A percentile compares a stretch with the other conserved stretches of the same genome.
These are phyloP conservation scores for Agelas oroides DNA, from an alignment of 37 sponge, comb jelly and placozoan genomes.

Conservation along the genomic window DNA sequence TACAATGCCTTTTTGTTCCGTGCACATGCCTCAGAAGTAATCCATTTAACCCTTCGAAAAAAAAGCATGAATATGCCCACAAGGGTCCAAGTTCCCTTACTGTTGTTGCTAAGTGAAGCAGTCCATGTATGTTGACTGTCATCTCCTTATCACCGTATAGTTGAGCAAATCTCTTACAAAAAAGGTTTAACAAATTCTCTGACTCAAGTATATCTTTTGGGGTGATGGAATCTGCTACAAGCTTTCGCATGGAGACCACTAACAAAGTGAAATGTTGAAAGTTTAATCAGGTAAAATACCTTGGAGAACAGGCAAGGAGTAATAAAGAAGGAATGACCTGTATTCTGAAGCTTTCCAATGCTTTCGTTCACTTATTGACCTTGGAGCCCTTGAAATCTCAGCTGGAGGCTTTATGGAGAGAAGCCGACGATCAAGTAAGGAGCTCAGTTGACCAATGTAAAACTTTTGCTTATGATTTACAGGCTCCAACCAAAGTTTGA, in stretches of 20 bases:
- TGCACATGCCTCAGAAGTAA: background rate
- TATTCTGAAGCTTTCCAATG: slow-evolving; percentile 24
- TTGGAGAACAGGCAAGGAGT: slow-evolving; percentile 4
- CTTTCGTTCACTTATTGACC: background rate
- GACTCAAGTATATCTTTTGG: background rate
- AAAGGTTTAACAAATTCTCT: background rate
- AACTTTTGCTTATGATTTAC: too few relatives aligned
- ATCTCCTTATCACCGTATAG: background rate
- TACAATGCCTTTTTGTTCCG: slow-evolving; percentile 16
- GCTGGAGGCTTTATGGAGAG: slow-evolving; percentile 1
- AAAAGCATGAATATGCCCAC: background rate
- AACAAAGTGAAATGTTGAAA: background rate
- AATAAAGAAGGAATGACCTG: slow-evolving; percentile 9
- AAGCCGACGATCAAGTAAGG: background rate
- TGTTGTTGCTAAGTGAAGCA: background rate
- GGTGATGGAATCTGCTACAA: background rate
- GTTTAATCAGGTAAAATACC: slow-evolving; percentile 2
- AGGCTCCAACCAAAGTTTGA: background rate
- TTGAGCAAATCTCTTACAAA: background rate
- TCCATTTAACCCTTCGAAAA: background rate
- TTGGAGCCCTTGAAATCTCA: slow-evolving; percentile 4
- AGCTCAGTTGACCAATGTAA: too few relatives aligned
- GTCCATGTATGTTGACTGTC: background rate
- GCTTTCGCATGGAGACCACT: background rate
- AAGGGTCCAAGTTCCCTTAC: slow-evolving; percentile 2